These are phyloP conservation scores for Melanotaenia duboulayi DNA, from an alignment of 2,113 vertebrate species.

Conservation along the genomic window DNA sequence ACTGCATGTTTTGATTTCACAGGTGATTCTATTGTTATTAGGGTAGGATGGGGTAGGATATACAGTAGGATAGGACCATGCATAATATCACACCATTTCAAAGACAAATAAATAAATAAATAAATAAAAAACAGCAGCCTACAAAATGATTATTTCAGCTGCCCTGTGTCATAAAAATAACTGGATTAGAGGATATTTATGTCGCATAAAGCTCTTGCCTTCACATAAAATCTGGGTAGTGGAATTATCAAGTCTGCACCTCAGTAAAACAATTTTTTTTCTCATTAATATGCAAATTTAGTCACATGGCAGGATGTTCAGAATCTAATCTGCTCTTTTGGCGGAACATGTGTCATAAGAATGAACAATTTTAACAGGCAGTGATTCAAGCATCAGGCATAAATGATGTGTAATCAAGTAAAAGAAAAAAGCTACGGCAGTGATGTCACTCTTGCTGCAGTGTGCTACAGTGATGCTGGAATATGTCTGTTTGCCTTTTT, in stretches of 20 bases:
- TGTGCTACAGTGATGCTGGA: constrained; percentile 31
- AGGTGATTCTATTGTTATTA: too few relatives aligned
- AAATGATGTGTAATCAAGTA: background rate
- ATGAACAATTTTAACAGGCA: constrained; percentile 10
- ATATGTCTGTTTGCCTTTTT: constrained; percentile 11
- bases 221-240: background rate
- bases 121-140: too few relatives aligned
- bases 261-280: constrained; percentile 19
- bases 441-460: background rate
- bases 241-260: background rate
- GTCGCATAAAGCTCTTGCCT: background rate
- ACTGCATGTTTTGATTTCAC: too few relatives aligned
- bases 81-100: too few relatives aligned
- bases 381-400: background rate
- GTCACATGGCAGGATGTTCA: constrained; percentile 33
- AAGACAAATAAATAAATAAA: too few relatives aligned
- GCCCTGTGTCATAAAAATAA: too few relatives aligned
- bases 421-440: background rate
- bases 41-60: too few relatives aligned
- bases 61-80: too few relatives aligned
- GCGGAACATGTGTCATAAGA: constrained; percentile 14
- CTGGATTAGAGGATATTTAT: too few relatives aligned
- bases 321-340: constrained; percentile 36
- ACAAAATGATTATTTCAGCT: too few relatives aligned
- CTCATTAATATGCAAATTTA: constrained; percentile 45